Evolutionary conservation across 2,113 vertebrate genomes (phyloP).

Genomic region (Platysteira castanea): DNA sequence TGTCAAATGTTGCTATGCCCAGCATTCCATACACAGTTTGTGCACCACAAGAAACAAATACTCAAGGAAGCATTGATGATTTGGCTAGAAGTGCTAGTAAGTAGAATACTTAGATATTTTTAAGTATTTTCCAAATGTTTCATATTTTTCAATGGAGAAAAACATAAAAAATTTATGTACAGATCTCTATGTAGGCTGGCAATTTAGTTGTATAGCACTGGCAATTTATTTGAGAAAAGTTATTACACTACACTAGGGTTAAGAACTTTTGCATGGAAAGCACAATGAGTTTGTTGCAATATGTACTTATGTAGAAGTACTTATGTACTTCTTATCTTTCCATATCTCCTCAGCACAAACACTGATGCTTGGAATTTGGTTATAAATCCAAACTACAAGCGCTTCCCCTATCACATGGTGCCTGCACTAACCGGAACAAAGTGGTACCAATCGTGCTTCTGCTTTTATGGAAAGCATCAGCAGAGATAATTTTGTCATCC

Average conservation of each 20-base stretch:
- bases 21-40: neutral
- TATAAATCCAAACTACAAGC: neutral
- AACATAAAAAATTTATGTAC: neutral
- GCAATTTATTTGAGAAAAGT: neutral
- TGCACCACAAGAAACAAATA: neutral
- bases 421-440: neutral
- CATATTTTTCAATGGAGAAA: neutral
- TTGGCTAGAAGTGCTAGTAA: neutral
- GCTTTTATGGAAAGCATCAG: neutral
- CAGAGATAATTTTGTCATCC: neutral
- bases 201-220: neutral
- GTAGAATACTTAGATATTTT: neutral
- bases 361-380: neutral
- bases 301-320: neutral
- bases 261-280: neutral
- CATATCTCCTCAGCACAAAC: neutral
- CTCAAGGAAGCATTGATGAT: neutral
- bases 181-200: neutral
- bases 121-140: neutral
- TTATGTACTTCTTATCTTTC: neutral
- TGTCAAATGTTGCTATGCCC: neutral
- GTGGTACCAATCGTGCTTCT: neutral
- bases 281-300: neutral
- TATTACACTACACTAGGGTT: neutral
- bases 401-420: neutral